A percentile compares a stretch with the other conserved stretches of the same genome.
Evolutionary conservation across 2,888 invertebrate genomes (phyloP).

Genomic region (Eupithecia inturbata): DNA sequence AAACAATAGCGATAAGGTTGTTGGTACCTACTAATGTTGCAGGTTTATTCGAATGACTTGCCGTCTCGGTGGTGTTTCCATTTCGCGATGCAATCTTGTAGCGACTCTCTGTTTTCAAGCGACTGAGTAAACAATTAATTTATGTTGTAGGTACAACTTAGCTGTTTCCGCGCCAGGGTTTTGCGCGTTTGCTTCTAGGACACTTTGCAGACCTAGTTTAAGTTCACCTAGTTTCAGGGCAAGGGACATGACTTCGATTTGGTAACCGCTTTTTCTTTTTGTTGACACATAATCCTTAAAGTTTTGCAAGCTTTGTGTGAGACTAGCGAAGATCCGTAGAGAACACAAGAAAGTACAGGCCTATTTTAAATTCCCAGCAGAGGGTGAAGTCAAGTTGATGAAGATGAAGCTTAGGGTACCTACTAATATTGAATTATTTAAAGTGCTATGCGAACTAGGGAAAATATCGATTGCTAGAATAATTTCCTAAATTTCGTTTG

Average conservation of each 20-base stretch:
- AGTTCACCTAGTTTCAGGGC: not conserved
- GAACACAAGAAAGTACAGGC: no score
- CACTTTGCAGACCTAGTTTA: not conserved
- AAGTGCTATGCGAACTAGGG: not conserved
- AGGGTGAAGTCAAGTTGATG: no score
- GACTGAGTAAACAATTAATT: slow-evolving; percentile 56
- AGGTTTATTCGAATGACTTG: slow-evolving; percentile 60
- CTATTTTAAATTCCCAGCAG: no score
- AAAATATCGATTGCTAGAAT: not conserved
- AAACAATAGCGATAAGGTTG: slow-evolving; percentile 50
- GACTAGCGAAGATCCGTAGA: not conserved
- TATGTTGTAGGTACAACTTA: slow-evolving; percentile 27
- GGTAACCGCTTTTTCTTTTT: not conserved
- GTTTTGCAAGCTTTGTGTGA: not conserved
- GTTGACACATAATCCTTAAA: not conserved
- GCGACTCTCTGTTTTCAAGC: slow-evolving; percentile 56
- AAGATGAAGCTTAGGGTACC: no score
- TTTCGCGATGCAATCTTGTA: slow-evolving; percentile 61
- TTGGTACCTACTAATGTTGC: slow-evolving; percentile 39
- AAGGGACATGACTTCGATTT: not conserved
- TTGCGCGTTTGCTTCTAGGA: slow-evolving; percentile 2
- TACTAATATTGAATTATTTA: not conserved
- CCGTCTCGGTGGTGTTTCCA: slow-evolving; percentile 51
- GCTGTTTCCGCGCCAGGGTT: slow-evolving; percentile 16
- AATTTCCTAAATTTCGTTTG: slow-evolving; percentile 51